Conservation (phyloP, 2,888 invertebrate genomes). For the Pseudolycoriella hygida region DNA sequence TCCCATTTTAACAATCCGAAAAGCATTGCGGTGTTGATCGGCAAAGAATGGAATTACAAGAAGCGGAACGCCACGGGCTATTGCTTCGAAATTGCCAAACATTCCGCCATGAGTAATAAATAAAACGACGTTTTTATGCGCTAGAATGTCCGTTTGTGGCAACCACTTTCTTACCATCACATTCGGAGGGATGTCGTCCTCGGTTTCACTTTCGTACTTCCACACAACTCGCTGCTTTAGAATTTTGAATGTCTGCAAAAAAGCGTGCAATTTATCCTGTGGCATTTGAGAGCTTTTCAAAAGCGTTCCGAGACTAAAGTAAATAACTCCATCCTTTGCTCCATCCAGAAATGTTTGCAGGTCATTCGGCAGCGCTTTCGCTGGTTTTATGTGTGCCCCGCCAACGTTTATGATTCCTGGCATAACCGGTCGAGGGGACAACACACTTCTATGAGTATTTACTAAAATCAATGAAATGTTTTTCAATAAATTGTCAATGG, state of each 20-base stretch:
- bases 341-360: slow-evolving; percentile 24
- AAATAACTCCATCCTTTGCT: slow-evolving; percentile 28
- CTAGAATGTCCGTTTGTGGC: slow-evolving; percentile 34
- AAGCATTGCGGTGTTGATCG: slow-evolving; percentile 1
- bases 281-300: slow-evolving; percentile 29
- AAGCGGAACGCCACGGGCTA: slow-evolving; percentile 15
- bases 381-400: slow-evolving; percentile 23
- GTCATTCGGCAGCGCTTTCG: slow-evolving; percentile 19
- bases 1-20: slow-evolving; percentile 14
- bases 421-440: slow-evolving; percentile 29
- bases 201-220: slow-evolving; percentile 30
- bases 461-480: slow-evolving; percentile 32
- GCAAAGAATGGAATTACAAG: slow-evolving; percentile 9
- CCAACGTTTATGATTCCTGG: slow-evolving; percentile 24
- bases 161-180: slow-evolving; percentile 33
- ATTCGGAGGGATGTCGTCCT: slow-evolving; percentile 19
- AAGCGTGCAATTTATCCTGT: slow-evolving; percentile 20
- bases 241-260: slow-evolving; percentile 28
- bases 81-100: slow-evolving; percentile 29
- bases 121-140: slow-evolving; percentile 27
- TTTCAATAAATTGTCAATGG: slow-evolving; percentile 29
- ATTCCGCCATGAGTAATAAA: slow-evolving; percentile 29
- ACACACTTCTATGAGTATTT: slow-evolving; percentile 33
- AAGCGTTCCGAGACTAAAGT: slow-evolving; percentile 31
- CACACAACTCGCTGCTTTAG: slow-evolving; percentile 32